These are phyloP conservation scores for Ctenopoma multispine DNA, from an alignment of 2,797 vertebrate genomes.

Conservation along the genomic window DNA sequence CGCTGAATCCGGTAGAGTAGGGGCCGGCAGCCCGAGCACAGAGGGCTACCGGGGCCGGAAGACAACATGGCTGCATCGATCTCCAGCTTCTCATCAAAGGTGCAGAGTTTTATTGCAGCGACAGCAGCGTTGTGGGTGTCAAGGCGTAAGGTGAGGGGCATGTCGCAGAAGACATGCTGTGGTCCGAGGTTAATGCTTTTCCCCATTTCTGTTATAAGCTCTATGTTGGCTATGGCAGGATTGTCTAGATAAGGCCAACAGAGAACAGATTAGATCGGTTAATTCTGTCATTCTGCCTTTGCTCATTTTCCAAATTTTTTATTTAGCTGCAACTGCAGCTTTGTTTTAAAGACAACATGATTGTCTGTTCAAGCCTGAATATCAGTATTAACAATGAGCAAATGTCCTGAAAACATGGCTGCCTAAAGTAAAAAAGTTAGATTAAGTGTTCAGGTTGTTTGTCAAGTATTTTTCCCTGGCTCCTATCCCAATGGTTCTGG, in stretches of 20 bases:
- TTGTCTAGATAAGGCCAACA: constrained; percentile 63
- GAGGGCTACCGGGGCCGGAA: constrained; percentile 84
- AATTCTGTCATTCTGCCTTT: not conserved
- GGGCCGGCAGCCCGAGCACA: constrained; percentile 88
- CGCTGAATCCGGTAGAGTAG: constrained; percentile 88
- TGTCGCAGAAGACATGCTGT: constrained; percentile 91
- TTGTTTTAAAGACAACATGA: not conserved
- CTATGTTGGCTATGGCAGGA: constrained; percentile 86
- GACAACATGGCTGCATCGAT: constrained; percentile 92
- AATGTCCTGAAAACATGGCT: constrained; percentile 4
- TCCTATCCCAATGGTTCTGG: not conserved
- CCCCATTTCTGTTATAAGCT: constrained; percentile 87
- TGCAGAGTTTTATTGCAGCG: constrained; percentile 88
- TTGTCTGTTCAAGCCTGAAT: not conserved
- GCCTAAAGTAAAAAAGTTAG: not conserved
- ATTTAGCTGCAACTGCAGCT: no score
- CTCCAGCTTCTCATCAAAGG: constrained; percentile 95
- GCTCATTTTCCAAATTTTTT: not conserved
- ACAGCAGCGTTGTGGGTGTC: constrained; percentile 85
- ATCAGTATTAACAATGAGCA: not conserved
- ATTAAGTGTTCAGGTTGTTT: not conserved
- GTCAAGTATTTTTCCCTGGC: not conserved
- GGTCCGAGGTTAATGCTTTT: constrained; percentile 89
- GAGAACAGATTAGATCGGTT: not conserved
- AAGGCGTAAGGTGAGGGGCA: constrained; percentile 90